phyloP scores from a whole-genome alignment of 2,113 vertebrate species.

The Syngnathoides biaculeatus region DNA sequence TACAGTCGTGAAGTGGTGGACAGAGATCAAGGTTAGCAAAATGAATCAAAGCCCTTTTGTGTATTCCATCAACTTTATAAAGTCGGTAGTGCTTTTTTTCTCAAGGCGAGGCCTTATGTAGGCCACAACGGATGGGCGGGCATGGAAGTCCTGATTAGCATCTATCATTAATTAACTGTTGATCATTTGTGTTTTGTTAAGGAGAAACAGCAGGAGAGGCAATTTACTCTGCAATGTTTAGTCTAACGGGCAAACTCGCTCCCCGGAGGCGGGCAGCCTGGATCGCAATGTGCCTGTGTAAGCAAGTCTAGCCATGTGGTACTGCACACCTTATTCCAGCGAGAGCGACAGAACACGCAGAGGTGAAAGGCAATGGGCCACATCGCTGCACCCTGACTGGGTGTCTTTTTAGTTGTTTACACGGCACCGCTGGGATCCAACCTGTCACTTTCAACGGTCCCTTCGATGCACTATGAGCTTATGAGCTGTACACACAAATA shows the following conservation, averaged over 20 bases:
- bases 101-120: constrained; percentile 4
- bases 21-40: constrained; percentile 31
- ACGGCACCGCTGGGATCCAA: constrained; percentile 48
- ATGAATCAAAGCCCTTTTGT: constrained; percentile 1
- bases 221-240: constrained; percentile 28
- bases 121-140: neutral
- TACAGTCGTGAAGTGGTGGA: constrained; percentile 17
- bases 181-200: constrained; percentile 19
- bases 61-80: constrained; percentile 10
- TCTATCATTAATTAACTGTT: constrained; percentile 19
- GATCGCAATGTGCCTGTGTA: constrained; percentile 46
- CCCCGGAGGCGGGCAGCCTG: constrained; percentile 21
- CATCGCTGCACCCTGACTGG: constrained; percentile 38
- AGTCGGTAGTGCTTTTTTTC: neutral
- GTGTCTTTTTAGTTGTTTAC: constrained; percentile 50
- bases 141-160: neutral
- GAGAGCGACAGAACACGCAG: constrained; percentile 36
- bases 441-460: constrained; percentile 42
- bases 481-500: constrained; percentile 33
- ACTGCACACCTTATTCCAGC: constrained; percentile 19
- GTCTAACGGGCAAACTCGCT: constrained; percentile 20
- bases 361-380: constrained; percentile 61
- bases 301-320: constrained; percentile 56
- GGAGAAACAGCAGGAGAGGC: constrained; percentile 36
- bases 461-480: constrained; percentile 39